Evolutionary conservation across 2,888 invertebrate species (phyloP), one percentile per base, ranked within the genome.

Genomic region (Mamestra brassicae): DNA sequence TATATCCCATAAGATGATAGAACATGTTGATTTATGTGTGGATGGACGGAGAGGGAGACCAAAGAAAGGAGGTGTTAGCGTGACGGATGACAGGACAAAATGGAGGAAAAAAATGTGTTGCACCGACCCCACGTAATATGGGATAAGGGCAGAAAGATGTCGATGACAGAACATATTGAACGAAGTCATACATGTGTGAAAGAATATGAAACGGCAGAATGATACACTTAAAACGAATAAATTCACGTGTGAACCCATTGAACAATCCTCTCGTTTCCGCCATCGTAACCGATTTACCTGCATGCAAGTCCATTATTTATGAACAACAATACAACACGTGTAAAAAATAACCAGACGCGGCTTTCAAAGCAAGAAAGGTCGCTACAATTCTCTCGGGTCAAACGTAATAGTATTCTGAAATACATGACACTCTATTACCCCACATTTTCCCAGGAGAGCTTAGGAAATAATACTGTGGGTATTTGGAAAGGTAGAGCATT

Each of bases 341-440:
- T 65, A 66, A 50, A 79, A 80, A 67, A 72, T 60, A 68, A 64
- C 60, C 17, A 55, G 54, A 57, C 64, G 17, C 42, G 42, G 17
- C 15, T 69, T 45, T 61, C 38, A 71, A 58, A 75, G 34, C 60
- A 66, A 65, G 52, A 69, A 61, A 74, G 72, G 57, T 72, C 66
- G 58, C 54, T 63, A 52, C 58, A 67, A 71, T 58, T 54, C 83
- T 47, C 71, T 11, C 36, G 71, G 38, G 72, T 8, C 61, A 42
- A 45, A 50, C 55, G 61, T 84, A 71, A 72, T 78, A 72, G 78
- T 81, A 81, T 81, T 76, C 76, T 72, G 71, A 60, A 75, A 75
- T 78, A 75, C 75, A 71, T 80, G 83, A 80, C 71, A 85, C 74
- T 65, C 71, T 74, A 76, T 78, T 78, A 67, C 68, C 71, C 71